A percentile compares a stretch with the other conserved stretches of the same genome.
Evolutionary conservation across 2,797 vertebrate genomes (phyloP).

Genomic region (Leontopithecus rosalia): DNA sequence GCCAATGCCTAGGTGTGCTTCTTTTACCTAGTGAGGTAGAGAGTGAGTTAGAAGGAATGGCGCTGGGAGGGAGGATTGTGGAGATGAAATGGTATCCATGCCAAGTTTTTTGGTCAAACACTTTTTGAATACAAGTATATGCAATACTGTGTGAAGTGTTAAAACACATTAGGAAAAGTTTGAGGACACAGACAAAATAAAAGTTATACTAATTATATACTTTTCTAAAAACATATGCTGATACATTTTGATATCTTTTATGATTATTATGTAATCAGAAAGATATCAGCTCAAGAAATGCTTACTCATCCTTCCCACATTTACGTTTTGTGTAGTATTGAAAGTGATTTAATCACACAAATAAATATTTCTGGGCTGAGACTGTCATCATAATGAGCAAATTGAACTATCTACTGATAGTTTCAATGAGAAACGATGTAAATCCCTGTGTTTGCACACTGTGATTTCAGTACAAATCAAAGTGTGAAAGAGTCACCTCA

Average conservation of each 20-base stretch:
- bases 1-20: neutral
- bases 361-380: constrained; percentile 57
- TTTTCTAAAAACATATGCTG: neutral
- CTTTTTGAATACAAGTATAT: neutral
- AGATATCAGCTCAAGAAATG: constrained; percentile 40
- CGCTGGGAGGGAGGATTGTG: neutral
- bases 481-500: constrained; percentile 8
- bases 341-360: constrained; percentile 67
- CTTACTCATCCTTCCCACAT: neutral
- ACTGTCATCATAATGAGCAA: constrained; percentile 63
- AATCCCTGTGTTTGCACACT: constrained; percentile 13
- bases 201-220: neutral
- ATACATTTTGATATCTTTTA: neutral
- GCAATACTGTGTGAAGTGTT: neutral
- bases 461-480: constrained; percentile 42
- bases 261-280: neutral
- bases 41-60: neutral
- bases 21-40: neutral
- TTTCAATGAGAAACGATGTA: constrained; percentile 60
- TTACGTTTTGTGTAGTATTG: constrained; percentile 53
- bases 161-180: neutral
- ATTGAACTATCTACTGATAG: constrained; percentile 56
- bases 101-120: neutral
- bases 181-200: constrained; percentile 42
- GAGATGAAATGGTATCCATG: neutral